These are phyloP conservation scores for Hemitrygon akajei DNA, from an alignment of 2,797 vertebrate genomes.

Conservation along the genomic window DNA sequence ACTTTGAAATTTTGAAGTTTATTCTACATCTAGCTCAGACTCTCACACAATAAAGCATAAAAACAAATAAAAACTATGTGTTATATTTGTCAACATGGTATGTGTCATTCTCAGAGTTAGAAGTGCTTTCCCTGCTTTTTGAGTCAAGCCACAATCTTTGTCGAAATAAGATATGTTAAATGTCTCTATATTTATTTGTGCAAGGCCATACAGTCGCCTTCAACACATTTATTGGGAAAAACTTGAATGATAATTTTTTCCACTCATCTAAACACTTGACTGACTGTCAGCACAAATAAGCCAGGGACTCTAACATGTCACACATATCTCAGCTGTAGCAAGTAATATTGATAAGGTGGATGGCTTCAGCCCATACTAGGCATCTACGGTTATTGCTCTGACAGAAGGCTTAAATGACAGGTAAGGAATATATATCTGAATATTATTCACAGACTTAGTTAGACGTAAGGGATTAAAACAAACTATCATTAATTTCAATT, in stretches of 20 bases:
- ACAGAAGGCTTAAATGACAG: conserved; percentile 23
- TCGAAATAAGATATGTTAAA: neutral
- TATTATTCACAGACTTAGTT: neutral
- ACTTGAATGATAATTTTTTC: conserved; percentile 4
- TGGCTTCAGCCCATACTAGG: conserved; percentile 47
- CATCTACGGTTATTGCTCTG: conserved; percentile 45
- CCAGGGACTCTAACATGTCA: conserved; percentile 44
- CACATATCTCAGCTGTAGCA: conserved; percentile 41
- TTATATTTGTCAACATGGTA: neutral
- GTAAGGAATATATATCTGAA: neutral
- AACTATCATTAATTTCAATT: neutral
- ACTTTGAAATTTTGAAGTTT: neutral
- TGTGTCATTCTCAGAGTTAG: neutral
- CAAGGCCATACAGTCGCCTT: neutral
- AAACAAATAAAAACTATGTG: neutral
- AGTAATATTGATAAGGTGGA: conserved; percentile 46
- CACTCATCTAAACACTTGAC: conserved; percentile 12
- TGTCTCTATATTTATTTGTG: neutral
- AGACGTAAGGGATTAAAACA: neutral
- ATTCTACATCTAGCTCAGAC: no score
- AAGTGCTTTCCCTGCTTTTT: neutral
- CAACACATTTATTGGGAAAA: conserved; percentile 10
- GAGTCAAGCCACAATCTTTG: neutral
- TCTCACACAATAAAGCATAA: neutral
- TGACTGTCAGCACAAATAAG: conserved; percentile 38